Base-by-base conservation (phyloP, 2,113 vertebrate species). In the Progne subis region DNA sequence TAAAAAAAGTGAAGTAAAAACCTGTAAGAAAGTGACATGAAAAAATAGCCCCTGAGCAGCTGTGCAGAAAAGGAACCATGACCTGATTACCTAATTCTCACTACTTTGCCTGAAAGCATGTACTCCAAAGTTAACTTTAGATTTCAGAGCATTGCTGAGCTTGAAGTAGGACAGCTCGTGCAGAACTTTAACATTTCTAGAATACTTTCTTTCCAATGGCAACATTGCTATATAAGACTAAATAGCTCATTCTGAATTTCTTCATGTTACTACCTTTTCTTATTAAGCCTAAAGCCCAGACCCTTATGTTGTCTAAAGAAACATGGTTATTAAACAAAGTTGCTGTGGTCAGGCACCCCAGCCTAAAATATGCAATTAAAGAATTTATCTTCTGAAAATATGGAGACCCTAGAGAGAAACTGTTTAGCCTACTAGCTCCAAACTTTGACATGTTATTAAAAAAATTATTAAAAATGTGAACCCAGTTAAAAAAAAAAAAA, bases 61-160 rank as follows among this genome's bases (percentile, higher is more conserved):
- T 83, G 29, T 31, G 72, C 56, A 90, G 80, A 88, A 90, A 90
- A 75, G 34, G 56, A 90, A 47, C 43, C 47, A 63, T 71, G 88
- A 86, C 86, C 91, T 23, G 55, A 90, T 92, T 94, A 95, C 83
- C 86, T 78, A 78, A 88, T 92, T 95, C 86, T 82, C 70, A 69
- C 41, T 86, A 57, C 59, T 94, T 83, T 83, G 86, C 47, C 69
- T 70, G 81, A 80, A 85, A 94, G 41, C 15, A 16, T 16, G 29
- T 49, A 60, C 32, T 88, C 52, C 46, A 56, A 84, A 37, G 44
- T 94, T 80, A 87, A 61, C 82, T 86, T 95, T 64, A 79, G 77
- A 47, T 70, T 83, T 93, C 57, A 74, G 87, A 95, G 75, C 47
- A 82, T 26, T 87, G 34, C 55, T 72, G 55, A 55, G 17, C 20